Base-by-base conservation (phyloP, 2,113 vertebrate species). In the Leuciscus idus region DNA sequence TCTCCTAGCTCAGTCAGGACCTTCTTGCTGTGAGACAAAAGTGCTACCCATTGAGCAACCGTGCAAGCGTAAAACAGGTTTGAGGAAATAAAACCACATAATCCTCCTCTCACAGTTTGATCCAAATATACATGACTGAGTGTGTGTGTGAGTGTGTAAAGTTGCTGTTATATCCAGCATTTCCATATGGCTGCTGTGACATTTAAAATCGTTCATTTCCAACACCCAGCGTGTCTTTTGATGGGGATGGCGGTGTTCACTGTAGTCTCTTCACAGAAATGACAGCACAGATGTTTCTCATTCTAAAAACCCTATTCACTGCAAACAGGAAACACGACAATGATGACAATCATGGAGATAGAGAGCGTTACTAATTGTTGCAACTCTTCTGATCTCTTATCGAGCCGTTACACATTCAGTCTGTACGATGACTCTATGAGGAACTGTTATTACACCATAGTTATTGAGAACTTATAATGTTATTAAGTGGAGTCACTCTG, bases 11-110 rank as follows among this genome's bases (percentile, higher is more conserved):
- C 2, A 66, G 68, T 36, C 33, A 72, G 19, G 33, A 72, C 17
- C 33, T 36, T 70, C 66, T 72, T 72, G 68, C 68, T 72, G 19
- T 39, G 68, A 21, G 9, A 72, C 36, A 36, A 39, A 39, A 72
- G 33, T 4, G 33, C 9, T 23, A 23, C 36, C 68, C 33, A 72
- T 72, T 72, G 68, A 72, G 33, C 68, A 36, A 72, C 9, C 4
- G 4, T 23, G 33, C 1, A 5, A 19, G 76, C 84, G 84, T 92
- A 93, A 95, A 95, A 92, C 92, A 94, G 94, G 94, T 95, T 95
- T 94, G 91, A 89, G 91, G 89, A 90, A 92, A 93, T 93, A 95
- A 95, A 95, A 92, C 90, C 33, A 72, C 8, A 39, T 72, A 72
- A 72, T 72, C 68, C 68, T 39, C 33, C 19, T 72, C 19, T 72